Base-by-base conservation (phyloP, 2,113 vertebrate species). In the Ptilonorhynchus violaceus region DNA sequence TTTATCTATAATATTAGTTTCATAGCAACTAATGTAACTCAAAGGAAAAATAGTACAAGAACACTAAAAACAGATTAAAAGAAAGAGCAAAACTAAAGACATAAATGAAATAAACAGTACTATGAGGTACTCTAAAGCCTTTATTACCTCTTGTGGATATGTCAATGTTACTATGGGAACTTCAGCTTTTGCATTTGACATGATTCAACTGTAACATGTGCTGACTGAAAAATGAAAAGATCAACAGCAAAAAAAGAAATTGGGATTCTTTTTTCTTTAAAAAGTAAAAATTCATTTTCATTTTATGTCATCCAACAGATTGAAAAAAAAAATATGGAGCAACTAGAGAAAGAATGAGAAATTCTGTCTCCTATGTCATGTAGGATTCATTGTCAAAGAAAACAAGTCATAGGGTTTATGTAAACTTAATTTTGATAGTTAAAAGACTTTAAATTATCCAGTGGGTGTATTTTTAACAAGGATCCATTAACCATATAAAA, bases 151-250 rank as follows among this genome's bases (percentile, higher is more conserved):
- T 94, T 87, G 9, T 81, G 52, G 15, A 46, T 78, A 66, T 83
- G 31, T 63, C 87, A 91, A 20, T 44, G 52, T 75, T 96, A 82
- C 64, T 75, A 87, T 89, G 84, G 89, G 73, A 93, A 95, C 73
- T 81, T 89, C 59, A 78, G 33, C 6, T 84, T 92, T 91, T 78
- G 44, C 28, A 30, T 72, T 91, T 92, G 73, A 79, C 1, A 4
- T 85, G 60, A 82, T 84, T 91, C 60, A 85, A 22, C 10, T 64
- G 19, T 70, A 87, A 70, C 9, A 88, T 84, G 6, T 56, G 9
- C 15, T 85, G 35, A 78, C 8, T 75, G 33, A 82, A 84, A 82
- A 82, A 60, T 22, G 2, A 66, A 67, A 75, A 68, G 7, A 89
- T 39, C 4, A 76, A 50, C 6, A 81, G 33, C 2, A 47, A 64